phyloP scores from a whole-genome alignment of 2,797 vertebrate species.

The Poecilia velifera region DNA sequence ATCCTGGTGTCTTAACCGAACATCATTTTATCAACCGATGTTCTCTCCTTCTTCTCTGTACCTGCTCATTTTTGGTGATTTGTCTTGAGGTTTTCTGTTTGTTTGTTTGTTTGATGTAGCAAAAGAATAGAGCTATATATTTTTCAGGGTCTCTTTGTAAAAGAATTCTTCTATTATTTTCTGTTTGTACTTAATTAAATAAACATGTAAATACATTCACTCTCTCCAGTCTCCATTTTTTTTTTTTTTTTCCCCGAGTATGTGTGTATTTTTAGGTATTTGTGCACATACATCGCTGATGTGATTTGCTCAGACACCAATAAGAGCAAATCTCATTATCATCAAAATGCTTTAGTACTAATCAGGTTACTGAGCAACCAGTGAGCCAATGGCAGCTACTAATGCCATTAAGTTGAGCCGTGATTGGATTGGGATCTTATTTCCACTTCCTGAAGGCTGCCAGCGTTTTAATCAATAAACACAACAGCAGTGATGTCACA shows the following conservation, averaged over 20 bases:
- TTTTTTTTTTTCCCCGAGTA: slow-evolving; percentile 10
- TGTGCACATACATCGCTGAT: slow-evolving; percentile 51
- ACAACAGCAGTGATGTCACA: slow-evolving; percentile 77
- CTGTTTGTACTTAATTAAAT: background rate
- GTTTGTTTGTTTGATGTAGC: too few species aligned
- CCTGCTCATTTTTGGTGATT: too few species aligned
- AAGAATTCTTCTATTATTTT: background rate
- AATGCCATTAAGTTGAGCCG: slow-evolving; percentile 81
- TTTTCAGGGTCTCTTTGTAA: too few species aligned
- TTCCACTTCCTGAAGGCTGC: slow-evolving; percentile 80
- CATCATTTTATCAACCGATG: background rate
- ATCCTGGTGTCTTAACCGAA: background rate
- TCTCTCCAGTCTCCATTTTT: background rate
- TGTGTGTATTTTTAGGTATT: slow-evolving; percentile 21
- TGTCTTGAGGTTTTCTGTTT: too few species aligned
- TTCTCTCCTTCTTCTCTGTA: too few species aligned
- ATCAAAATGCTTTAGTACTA: slow-evolving; percentile 80
- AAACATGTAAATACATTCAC: slow-evolving; percentile 7
- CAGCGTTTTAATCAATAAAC: slow-evolving; percentile 83
- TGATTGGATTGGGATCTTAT: slow-evolving; percentile 83
- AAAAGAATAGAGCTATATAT: too few species aligned
- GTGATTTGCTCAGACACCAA: slow-evolving; percentile 83
- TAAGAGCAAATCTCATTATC: slow-evolving; percentile 84
- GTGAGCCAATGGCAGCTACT: slow-evolving; percentile 82
- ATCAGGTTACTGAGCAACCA: slow-evolving; percentile 83